Conservation (phyloP, 2,888 invertebrate genomes). For the Reticulitermes lucifugus region DNA sequence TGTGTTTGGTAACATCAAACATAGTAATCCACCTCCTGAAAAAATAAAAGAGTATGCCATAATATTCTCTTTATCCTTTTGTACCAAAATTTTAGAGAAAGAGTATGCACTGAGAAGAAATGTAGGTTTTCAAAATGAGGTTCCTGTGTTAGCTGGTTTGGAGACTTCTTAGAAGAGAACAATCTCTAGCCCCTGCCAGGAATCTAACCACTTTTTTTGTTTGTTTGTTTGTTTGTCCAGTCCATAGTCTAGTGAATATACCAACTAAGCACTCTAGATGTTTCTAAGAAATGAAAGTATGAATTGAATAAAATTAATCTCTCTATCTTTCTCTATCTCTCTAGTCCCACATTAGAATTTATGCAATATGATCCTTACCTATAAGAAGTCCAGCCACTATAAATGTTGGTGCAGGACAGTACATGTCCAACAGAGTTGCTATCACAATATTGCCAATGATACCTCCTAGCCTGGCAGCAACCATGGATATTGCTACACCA, state of each 20-base stretch:
- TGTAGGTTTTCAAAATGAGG: too few species aligned
- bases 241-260: too few species aligned
- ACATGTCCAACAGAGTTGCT: conserved; percentile 85
- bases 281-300: background rate
- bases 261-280: too few species aligned
- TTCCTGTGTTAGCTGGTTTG: too few species aligned
- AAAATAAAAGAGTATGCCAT: conserved; percentile 43
- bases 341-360: background rate
- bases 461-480: conserved; percentile 89
- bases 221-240: too few species aligned
- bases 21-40: conserved; percentile 84
- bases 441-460: conserved; percentile 91
- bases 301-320: background rate
- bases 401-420: conserved; percentile 93
- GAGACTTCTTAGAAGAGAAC: too few species aligned
- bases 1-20: conserved; percentile 90
- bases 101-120: background rate
- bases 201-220: too few species aligned
- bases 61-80: background rate
- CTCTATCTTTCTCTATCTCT: too few species aligned
- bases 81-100: too few species aligned
- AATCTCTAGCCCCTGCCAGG: too few species aligned
- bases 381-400: conserved; percentile 88
- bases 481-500: conserved; percentile 91
- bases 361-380: conserved; percentile 60